Evolutionary conservation across 2,113 vertebrate genomes (phyloP), one percentile per base, ranked within the genome.

Genomic region (Eleginops maclovinus): DNA sequence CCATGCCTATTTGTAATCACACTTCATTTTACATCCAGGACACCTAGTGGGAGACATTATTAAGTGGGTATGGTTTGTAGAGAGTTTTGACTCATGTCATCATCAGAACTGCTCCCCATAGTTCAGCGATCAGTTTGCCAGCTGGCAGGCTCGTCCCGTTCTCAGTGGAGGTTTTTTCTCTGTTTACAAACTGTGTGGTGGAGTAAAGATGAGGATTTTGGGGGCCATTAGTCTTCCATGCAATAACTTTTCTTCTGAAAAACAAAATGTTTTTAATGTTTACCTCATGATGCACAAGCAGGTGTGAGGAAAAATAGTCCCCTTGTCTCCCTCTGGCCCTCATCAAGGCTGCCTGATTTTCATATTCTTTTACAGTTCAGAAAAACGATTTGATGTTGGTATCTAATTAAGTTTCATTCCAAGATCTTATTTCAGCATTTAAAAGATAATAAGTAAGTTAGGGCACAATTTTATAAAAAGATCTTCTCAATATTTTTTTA

Each of bases 101-200:
- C 69, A 60, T 74, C 72, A n/a, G 12, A 60, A 79, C 40, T 36
- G 44, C 61, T 75, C 81, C 66, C 36, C 14, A 11, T 22, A 41
- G 69, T n/a, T 75, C 70, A 51, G 64, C 26, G 86, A 85, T 85
- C 68, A 72, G 13, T 80, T 84, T 51, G 50, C 61, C 81, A 83
- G 75, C 81, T 75, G 80, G 83, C 73, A 50, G 59, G 46, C 63
- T 51, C 47, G 10, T 66, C 47, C 69, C 11, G 9, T 21, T 75
- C 75, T 64, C 70, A 15, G 70, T 15, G 59, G 75, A 82, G 28
- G 56, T 55, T 70, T 55, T 70, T 47, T 40, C 40, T 22, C 26
- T 44, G 56, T 72, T 74, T 61, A 16, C 46, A 60, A 58, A 22
- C 67, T 24, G 55, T 31, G 16, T 67, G 40, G 21, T 50, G 44